Evolutionary conservation across 2,113 vertebrate genomes (phyloP).

Genomic region (Thymallus thymallus): DNA sequence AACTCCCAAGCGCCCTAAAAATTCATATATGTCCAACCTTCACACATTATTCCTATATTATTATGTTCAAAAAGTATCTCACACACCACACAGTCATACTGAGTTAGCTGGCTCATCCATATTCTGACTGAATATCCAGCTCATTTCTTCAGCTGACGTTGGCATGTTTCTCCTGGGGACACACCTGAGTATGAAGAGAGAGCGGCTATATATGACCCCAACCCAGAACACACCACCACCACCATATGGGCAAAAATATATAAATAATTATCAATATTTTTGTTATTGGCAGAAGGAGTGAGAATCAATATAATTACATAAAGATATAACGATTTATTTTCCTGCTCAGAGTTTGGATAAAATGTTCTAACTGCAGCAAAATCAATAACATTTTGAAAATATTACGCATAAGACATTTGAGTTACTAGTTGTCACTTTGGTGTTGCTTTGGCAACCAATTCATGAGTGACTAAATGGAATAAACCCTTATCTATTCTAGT

Average conservation of each 20-base stretch:
- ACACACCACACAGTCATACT: constrained; percentile 51
- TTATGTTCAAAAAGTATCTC: constrained; percentile 3
- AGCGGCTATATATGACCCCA: too few relatives aligned
- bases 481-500: constrained; percentile 34
- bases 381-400: not conserved
- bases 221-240: too few relatives aligned
- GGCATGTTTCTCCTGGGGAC: constrained; percentile 44
- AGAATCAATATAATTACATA: too few relatives aligned
- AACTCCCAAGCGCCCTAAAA: constrained; percentile 11
- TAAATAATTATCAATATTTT: not conserved
- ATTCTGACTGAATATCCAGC: constrained; percentile 46
- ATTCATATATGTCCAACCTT: too few relatives aligned
- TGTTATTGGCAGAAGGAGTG: too few relatives aligned
- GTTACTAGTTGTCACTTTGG: constrained; percentile 23
- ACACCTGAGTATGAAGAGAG: too few relatives aligned
- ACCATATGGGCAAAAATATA: not conserved
- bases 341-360: too few relatives aligned
- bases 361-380: too few relatives aligned
- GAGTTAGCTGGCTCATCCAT: constrained; percentile 65
- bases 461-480: constrained; percentile 54
- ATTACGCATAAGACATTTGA: not conserved
- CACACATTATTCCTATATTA: too few relatives aligned
- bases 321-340: too few relatives aligned
- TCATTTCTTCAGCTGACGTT: constrained; percentile 51
- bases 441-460: constrained; percentile 48